Percentiles rank a stretch among this genome's conserved stretches.
Conservation (phyloP, 30 jellyfish, hydroid and myxozoan genomes). For the Aurelia aurita region DNA sequence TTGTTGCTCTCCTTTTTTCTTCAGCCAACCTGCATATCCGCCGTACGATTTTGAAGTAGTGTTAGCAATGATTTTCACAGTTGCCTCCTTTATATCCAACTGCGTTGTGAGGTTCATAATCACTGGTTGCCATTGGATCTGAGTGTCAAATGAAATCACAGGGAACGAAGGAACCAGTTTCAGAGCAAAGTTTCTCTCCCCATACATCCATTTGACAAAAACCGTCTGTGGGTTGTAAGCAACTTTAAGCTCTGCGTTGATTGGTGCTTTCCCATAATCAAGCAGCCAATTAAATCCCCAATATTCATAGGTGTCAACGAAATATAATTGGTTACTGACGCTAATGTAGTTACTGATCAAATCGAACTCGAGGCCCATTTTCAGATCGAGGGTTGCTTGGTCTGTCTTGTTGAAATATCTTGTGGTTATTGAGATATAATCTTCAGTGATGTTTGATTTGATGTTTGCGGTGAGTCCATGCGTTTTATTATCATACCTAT, state of each 20-base stretch:
- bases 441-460: conserved; percentile 70
- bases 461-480: conserved; percentile 68
- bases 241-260: conserved; percentile 58
- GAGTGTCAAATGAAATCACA: conserved; percentile 45
- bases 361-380: conserved; percentile 71
- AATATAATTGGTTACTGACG: conserved; percentile 42
- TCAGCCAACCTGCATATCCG: conserved; percentile 67
- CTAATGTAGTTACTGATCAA: conserved; percentile 27
- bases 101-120: conserved; percentile 23
- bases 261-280: conserved; percentile 37
- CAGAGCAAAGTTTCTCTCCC: conserved; percentile 33
- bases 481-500: conserved; percentile 83
- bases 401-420: conserved; percentile 83
- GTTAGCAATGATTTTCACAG: conserved; percentile 15
- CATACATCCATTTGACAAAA: conserved; percentile 35
- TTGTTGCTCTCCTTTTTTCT: conserved; percentile 37
- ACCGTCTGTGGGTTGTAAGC: conserved; percentile 71
- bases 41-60: conserved; percentile 41
- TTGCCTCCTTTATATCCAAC: conserved; percentile 24
- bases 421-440: conserved; percentile 53
- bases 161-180: conserved; percentile 64
- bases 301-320: conserved; percentile 81
- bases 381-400: conserved; percentile 84
- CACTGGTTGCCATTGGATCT: conserved; percentile 47
- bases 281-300: conserved; percentile 85